phyloP scores from a whole-genome alignment of 2,888 invertebrate species.

The Drosophila atroscutellata region DNA sequence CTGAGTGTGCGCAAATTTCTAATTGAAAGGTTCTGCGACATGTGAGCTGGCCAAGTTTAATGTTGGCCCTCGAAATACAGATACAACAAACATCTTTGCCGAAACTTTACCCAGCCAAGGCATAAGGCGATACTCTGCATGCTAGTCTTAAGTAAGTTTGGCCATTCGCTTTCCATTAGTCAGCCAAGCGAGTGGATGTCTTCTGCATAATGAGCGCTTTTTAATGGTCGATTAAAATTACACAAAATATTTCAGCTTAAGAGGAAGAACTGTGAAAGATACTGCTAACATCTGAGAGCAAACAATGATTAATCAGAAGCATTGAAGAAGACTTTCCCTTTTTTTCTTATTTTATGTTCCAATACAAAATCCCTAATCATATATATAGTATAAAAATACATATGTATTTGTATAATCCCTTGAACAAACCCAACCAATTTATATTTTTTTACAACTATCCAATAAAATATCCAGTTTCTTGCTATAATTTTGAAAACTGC shows the following conservation, averaged over 20 bases:
- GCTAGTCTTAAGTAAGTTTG: slow-evolving; percentile 37
- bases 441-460: not conserved
- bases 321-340: not conserved
- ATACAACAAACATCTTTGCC: slow-evolving; percentile 22
- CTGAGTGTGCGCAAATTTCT: slow-evolving; percentile 64
- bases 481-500: slow-evolving; percentile 30
- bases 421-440: not conserved
- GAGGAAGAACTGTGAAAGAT: not conserved
- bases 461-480: not conserved
- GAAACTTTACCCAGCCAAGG: slow-evolving; percentile 30
- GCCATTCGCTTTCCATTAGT: slow-evolving; percentile 52
- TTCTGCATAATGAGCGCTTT: slow-evolving; percentile 35
- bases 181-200: slow-evolving; percentile 8
- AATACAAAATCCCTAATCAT: not conserved
- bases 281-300: not conserved
- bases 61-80: slow-evolving; percentile 8
- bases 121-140: slow-evolving; percentile 6
- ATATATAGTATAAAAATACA: not conserved
- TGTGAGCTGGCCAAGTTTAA: slow-evolving; percentile 39
- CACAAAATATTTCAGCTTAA: not conserved
- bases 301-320: not conserved
- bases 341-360: not conserved
- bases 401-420: not conserved
- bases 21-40: slow-evolving; percentile 66
- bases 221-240: slow-evolving; percentile 18